These are phyloP conservation scores for Hippocampus barbouri DNA, from an alignment of 2,113 vertebrate genomes.

Conservation along the genomic window DNA sequence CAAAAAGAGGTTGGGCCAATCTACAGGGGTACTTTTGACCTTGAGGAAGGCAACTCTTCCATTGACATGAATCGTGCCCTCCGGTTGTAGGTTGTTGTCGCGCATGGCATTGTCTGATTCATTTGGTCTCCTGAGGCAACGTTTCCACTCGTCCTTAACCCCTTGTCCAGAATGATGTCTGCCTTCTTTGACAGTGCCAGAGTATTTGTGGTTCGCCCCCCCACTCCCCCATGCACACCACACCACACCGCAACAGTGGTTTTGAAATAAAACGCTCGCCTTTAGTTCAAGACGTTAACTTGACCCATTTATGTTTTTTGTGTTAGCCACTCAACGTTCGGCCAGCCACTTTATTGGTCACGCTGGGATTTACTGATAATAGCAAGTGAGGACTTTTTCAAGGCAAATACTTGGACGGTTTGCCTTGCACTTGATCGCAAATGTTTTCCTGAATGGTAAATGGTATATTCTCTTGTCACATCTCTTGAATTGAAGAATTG, in stretches of 20 bases:
- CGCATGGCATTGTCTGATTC: conserved; percentile 7
- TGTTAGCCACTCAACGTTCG: not conserved
- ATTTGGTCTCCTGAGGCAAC: not conserved
- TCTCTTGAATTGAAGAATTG: no score
- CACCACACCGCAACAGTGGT: not conserved
- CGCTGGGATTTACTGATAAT: no score
- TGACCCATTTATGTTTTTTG: no score
- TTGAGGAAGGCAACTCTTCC: conserved; percentile 1
- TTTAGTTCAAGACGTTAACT: no score
- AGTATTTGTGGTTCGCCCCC: not conserved
- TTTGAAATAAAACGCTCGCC: not conserved
- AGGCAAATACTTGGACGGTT: no score
- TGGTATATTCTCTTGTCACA: no score
- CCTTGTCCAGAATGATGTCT: not conserved
- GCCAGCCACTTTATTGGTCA: not conserved
- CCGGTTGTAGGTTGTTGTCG: not conserved
- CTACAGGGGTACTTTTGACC: not conserved
- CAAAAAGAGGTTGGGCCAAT: conserved; percentile 3
- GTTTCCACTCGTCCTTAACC: not conserved
- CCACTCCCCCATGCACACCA: no score
- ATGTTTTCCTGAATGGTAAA: no score
- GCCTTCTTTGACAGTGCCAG: not conserved
- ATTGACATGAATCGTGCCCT: conserved; percentile 1
- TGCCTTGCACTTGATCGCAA: no score
- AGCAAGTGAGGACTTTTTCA: no score